These are phyloP conservation scores for Cotesia glomerata DNA, from an alignment of 1,140 invertebrate genomes.

Conservation along the genomic window DNA sequence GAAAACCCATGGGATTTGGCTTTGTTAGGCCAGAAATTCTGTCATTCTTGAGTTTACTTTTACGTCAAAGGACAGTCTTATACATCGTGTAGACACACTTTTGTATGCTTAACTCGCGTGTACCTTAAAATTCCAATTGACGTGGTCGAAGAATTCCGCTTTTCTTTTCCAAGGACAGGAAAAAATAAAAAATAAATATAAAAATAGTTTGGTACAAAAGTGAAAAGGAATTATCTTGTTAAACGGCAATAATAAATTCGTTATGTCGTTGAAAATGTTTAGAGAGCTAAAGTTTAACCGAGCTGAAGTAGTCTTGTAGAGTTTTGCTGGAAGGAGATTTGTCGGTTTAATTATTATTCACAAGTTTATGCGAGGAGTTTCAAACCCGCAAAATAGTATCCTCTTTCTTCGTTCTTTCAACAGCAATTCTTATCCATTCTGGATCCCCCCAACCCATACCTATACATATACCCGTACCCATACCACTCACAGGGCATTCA, in stretches of 20 bases:
- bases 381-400: neutral
- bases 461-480: no score
- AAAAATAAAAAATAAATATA: no score
- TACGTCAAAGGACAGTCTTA: neutral
- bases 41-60: neutral
- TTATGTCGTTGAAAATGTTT: neutral
- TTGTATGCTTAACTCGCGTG: neutral
- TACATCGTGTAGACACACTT: no score
- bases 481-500: no score
- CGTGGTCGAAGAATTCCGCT: no score
- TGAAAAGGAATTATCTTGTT: no score
- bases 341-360: constrained; percentile 18
- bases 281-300: neutral
- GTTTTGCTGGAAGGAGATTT: neutral
- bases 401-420: neutral
- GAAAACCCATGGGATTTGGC: constrained; percentile 25
- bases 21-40: neutral
- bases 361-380: neutral
- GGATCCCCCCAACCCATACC: no score
- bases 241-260: neutral
- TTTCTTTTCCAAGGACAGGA: no score
- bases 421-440: neutral
- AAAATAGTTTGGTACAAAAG: no score
- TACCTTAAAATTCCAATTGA: no score
- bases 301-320: neutral